Conservation (phyloP, 2,888 invertebrate species). For the Colostygia pectinataria region DNA sequence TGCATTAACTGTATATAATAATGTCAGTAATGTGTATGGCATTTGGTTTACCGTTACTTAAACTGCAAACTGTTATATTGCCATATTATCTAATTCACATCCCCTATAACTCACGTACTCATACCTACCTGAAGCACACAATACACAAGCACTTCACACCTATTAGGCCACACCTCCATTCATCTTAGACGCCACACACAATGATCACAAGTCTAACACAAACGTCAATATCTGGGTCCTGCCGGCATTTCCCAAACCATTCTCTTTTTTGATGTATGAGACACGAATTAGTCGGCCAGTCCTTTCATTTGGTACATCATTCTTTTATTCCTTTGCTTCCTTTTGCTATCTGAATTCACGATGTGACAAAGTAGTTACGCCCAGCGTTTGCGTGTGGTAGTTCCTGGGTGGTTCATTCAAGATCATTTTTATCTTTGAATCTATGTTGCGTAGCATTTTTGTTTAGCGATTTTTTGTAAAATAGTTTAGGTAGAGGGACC, state of each 20-base stretch:
- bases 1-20: too few species aligned
- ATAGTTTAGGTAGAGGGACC: too few species aligned
- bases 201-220: constrained; percentile 62
- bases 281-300: constrained; percentile 75
- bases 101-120: constrained; percentile 51
- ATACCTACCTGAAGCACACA: constrained; percentile 67
- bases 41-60: constrained; percentile 5
- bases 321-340: constrained; percentile 42
- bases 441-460: background rate
- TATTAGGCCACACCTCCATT: constrained; percentile 78
- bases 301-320: constrained; percentile 56
- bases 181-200: constrained; percentile 77
- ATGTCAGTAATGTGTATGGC: constrained; percentile 1
- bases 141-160: constrained; percentile 77
- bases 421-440: constrained; percentile 8
- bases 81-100: constrained; percentile 5
- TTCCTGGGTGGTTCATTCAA: constrained; percentile 66
- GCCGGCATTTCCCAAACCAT: constrained; percentile 59
- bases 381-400: constrained; percentile 70
- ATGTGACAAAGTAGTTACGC: constrained; percentile 77
- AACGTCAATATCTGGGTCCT: constrained; percentile 64
- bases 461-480: too few species aligned
- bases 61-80: background rate
- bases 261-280: constrained; percentile 77
- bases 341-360: constrained; percentile 63